Base-by-base conservation (phyloP, 1,140 invertebrate species). In the Cotesia chilonis region DNA sequence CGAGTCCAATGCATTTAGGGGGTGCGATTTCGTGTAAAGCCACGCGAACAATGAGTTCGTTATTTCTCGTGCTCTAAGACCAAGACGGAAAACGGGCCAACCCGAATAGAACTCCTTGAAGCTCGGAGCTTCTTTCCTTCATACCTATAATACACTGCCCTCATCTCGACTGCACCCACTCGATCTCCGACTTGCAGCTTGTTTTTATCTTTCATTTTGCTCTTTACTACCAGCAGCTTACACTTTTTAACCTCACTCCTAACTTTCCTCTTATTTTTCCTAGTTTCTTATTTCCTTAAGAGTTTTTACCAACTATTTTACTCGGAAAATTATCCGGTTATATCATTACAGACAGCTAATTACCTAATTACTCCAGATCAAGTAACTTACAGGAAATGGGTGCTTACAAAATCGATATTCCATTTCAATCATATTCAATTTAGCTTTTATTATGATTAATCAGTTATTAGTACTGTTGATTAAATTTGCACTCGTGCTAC, bases 21-120 rank as follows among this genome's bases (percentile, higher is more conserved):
- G 17, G 60, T 38, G 52, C 66, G 66, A 68, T 68, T 68, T 41
- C 66, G 66, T 68, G 57, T 68, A 68, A 68, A 68, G 66, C 41
- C 55, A 72, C 59, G 65, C 65, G 71, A 72, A 72, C 65, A 72
- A 66, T 66, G 66, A 72, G 64, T 72, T 72, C 71, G 65, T 55
- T 37, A 68, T 59, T 61, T 47, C 54, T 67, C 41, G 20, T 52
- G 51, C 36, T 59, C 17, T 55, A 6, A 9, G 57, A 59, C 7
- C 37, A 7, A 28, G 28, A 28, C 28, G 28, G 28, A 28, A 28
- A 28, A 28, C 28, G 28, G 28, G 28, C 28, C 28, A 28, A 28
- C 28, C 28, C 28, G 28, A 28, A 28, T 28, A 20, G 35, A 28
- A 51, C 36, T 37, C 60, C 4, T n/a, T 37, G 28, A 36, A 10